Base-by-base conservation (phyloP, 2,797 vertebrate genomes). In the Pogoniulus pusillus region DNA sequence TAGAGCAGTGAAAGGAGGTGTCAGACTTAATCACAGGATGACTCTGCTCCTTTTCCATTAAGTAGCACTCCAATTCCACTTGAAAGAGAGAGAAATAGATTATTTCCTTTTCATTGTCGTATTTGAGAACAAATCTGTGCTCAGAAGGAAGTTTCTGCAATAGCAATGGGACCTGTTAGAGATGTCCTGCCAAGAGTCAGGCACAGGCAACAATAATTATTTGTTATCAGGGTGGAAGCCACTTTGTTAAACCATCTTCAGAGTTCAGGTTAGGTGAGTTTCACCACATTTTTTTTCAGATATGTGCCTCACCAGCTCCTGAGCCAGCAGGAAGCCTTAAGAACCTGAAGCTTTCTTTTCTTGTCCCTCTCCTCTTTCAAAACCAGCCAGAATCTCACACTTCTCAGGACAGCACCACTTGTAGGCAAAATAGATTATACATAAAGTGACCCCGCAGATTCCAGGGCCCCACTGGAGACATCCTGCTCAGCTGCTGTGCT, bases 1-100 rank as follows among this genome's bases (percentile, higher is more conserved):
- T 47, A 82, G 62, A 77, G 85, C 24, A 59, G n/a, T 66, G 77
- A 85, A 87, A 93, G 63, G 76, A 92, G 59, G 65, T 69, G 72
- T 72, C 81, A 82, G 70, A 75, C 70, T 57, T 69, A 60, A 37
- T 78, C 76, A 74, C 4, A 70, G 71, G 57, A 29, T 63, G 49
- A 37, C 16, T 82, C 60, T 89, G 20, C 51, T 88, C 72, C 59
- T 71, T 62, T 60, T 63, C 68, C 65, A 43, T 12, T 35, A 51
- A 85, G 82, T 39, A 81, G 81, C 76, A 89, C 54, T 24, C 37
- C 24, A 58, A 68, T 91, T 78, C 66, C 79, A 27, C 69, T 66
- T 57, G 37, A 91, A 41, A 91, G 27, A 55, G 10, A 76, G 63
- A 68, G 68, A 60, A 82, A 54, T 7, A 62, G 55, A 62, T 77